Evolutionary conservation across 1,140 invertebrate species (phyloP).

Genomic region (Leptopilina boulardi): DNA sequence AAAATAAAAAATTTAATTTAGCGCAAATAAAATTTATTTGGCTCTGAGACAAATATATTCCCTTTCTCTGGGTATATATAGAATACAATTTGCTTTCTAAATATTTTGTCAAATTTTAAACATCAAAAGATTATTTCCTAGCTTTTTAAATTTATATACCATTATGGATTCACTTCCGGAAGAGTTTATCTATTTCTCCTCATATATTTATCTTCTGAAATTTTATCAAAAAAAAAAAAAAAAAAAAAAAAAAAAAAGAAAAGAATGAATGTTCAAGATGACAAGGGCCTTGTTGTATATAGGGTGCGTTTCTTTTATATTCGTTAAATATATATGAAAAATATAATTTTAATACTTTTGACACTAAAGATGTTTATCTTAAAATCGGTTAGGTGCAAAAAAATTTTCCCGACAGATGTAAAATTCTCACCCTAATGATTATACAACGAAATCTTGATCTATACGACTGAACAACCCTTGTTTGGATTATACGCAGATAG

Average conservation of each 20-base stretch:
- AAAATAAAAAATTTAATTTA: no score
- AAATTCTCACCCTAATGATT: constrained; percentile 61
- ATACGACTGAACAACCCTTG: constrained; percentile 28
- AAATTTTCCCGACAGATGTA: constrained; percentile 61
- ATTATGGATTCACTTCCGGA: constrained; percentile 16
- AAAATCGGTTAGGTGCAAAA: constrained; percentile 53
- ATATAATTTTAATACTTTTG: constrained; percentile 60
- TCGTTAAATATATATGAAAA: constrained; percentile 56
- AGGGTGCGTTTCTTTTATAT: constrained; percentile 44
- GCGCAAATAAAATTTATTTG: no score
- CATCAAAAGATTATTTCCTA: background rate
- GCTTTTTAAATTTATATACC: background rate
- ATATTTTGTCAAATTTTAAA: background rate
- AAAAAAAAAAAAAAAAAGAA: constrained; percentile 36
- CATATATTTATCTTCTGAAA: background rate
- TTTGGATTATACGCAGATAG: constrained; percentile 38
- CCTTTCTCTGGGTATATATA: no score
- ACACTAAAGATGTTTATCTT: constrained; percentile 62
- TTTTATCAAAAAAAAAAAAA: constrained; percentile 32
- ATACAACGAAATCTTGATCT: constrained; percentile 61
- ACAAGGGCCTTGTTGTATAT: constrained; percentile 42
- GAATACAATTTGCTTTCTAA: background rate
- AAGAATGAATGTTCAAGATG: constrained; percentile 43
- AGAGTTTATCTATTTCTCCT: background rate
- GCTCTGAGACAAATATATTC: no score